phyloP scores from a whole-genome alignment of 2,888 invertebrate species.

The Himalopsyche anomala region DNA sequence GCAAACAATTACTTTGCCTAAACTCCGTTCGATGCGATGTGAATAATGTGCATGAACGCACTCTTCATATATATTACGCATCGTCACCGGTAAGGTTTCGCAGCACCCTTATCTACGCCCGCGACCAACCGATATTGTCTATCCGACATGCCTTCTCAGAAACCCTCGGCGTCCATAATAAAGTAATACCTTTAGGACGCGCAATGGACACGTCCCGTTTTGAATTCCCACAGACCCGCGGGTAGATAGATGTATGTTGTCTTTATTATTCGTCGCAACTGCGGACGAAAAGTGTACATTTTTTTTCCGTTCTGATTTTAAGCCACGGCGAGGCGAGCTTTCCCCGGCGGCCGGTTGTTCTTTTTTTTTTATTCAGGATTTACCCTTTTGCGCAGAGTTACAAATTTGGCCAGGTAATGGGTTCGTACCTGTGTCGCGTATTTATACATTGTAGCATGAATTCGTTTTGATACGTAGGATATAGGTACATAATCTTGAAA shows the following conservation, averaged over 20 bases:
- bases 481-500: too few species aligned
- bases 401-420: background rate
- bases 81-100: too few species aligned
- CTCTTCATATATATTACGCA: too few species aligned
- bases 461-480: too few species aligned
- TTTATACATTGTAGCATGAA: too few species aligned
- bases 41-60: too few species aligned
- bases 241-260: background rate
- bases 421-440: background rate
- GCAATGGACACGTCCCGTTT: slow-evolving; percentile 20
- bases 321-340: background rate
- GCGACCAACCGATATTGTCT: background rate
- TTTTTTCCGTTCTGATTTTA: background rate
- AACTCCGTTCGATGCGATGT: too few species aligned
- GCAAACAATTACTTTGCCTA: too few species aligned
- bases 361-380: slow-evolving; percentile 2
- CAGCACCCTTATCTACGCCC: too few species aligned
- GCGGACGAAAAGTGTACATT: background rate
- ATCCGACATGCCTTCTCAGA: background rate
- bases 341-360: background rate
- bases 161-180: background rate
- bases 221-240: background rate
- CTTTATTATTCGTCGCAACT: background rate
- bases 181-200: background rate
- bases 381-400: slow-evolving; percentile 7